phyloP scores from a whole-genome alignment of 2,797 vertebrate species.

The Lophius americanus region DNA sequence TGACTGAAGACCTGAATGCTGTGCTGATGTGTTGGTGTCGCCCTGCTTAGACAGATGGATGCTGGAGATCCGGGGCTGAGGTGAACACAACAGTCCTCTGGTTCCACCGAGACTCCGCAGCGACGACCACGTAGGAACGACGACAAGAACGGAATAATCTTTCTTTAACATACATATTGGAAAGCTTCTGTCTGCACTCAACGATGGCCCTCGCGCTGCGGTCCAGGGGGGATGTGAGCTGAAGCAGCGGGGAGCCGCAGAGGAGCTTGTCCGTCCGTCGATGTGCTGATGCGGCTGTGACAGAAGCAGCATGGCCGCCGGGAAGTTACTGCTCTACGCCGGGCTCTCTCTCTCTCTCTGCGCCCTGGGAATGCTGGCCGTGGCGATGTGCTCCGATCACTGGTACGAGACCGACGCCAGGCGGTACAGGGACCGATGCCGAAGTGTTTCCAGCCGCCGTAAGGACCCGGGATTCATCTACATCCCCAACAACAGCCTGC shows the following conservation, averaged over 20 bases:
- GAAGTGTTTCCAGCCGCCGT: slow-evolving; percentile 93
- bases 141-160: too few species aligned
- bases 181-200: slow-evolving; percentile 1
- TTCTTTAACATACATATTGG: too few species aligned
- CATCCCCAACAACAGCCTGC: slow-evolving; percentile 98
- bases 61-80: slow-evolving; percentile 49
- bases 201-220: slow-evolving; percentile 51
- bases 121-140: slow-evolving; percentile 27
- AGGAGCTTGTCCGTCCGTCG: slow-evolving; percentile 78
- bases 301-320: slow-evolving; percentile 90
- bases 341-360: slow-evolving; percentile 96
- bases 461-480: slow-evolving; percentile 99
- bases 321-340: slow-evolving; percentile 96
- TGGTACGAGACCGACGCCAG: slow-evolving; percentile 99
- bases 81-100: slow-evolving; percentile 67
- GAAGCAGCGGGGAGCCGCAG: slow-evolving; percentile 60
- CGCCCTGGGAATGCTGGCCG: slow-evolving; percentile 97
- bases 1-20: not conserved
- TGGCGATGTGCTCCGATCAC: slow-evolving; percentile 98
- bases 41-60: slow-evolving; percentile 61
- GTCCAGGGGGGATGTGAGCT: slow-evolving; percentile 75
- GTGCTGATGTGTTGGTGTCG: slow-evolving; percentile 36
- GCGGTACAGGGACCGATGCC: slow-evolving; percentile 95
- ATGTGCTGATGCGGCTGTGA: slow-evolving; percentile 85
- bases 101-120: slow-evolving; percentile 58